Base-by-base conservation (phyloP, 2,797 vertebrate genomes). In the Rachycentron canadum region DNA sequence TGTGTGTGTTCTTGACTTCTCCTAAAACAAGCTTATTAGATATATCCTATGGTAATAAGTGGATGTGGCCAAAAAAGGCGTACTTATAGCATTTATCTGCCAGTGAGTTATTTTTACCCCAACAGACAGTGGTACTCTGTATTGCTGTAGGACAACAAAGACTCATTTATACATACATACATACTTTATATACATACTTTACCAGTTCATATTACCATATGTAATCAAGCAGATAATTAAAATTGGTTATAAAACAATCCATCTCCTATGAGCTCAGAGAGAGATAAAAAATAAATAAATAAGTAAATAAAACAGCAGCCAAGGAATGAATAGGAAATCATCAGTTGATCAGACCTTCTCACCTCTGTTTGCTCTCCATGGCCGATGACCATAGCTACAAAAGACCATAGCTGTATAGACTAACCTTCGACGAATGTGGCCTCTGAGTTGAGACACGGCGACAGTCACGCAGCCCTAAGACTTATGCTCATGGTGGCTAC, bases 81-180 rank as follows among this genome's bases (percentile, higher is more conserved):
- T 53, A 73, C 73, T 69, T 30, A 72, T 62, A 58, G 57, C 17
- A 11, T n/a, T 47, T 50, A 55, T 68, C 40, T 78, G 30, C 65
- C 61, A 61, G 14, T 57, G 9, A 3, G 36, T 60, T 69, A 43
- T 32, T 56, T 60, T 64, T 64, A 55, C 17, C 50, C 30, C 2
- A 56, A n/a, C 28, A 61, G 47, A 70, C 6, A 78, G 32, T 32
- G 41, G 52, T 21, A 26, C 21, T 63, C 21, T 28, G 38, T 41
- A 28, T 45, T 10, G 2, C 63, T 49, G 62, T 41, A 64, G 52
- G 64, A 30, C 9, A 1, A 25, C 45, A 1, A 61, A 43, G 5
- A 73, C n/a, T 23, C 11, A 47, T 30, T 57, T 66, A 5, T 38
- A 32, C 30, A 45, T 58, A 38, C 30, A 59, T 68, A n/a, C n/a